Evolutionary conservation across 2,888 invertebrate species (phyloP), one percentile per base, ranked within the genome.

Genomic region (Ceramica pisi): DNA sequence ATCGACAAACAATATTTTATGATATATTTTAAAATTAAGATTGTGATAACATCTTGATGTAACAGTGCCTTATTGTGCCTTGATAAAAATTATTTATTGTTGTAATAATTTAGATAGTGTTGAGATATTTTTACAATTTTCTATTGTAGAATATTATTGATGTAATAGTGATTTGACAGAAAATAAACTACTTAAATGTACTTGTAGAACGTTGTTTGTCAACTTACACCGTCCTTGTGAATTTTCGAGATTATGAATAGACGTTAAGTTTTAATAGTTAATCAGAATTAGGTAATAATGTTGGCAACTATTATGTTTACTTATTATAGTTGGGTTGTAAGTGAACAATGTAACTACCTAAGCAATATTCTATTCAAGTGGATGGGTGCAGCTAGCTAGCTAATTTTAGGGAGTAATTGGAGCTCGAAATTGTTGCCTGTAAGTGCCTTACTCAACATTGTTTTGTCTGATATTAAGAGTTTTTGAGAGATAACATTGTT

Each of bases 161-260:
- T 92, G 87, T 90, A 90, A 90, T 92, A 91, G 89, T 92, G 88
- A 90, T 90, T 89, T 90, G 90, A 90, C 91, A 90, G 88, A 89
- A 67, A 90, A 90, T 90, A 89, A 92, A 92, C 90, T 94, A 94
- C 92, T 92, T 94, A 31, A 31, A 91, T 89, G 86, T 90, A 90
- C 89, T 93, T 89, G 91, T 92, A 92, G 90, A 88, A 91, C 88
- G 90, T 92, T 92, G 92, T 93, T 93, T 94, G 93, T 93, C 94
- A 93, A 94, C 93, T 94, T 94, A 95, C 95, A 95, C 95, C 96
- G 96, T 96, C 96, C 96, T 95, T 94, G 94, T 94, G 93, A 95
- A 94, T 94, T 93, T 94, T 94, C 92, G 95, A 95, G 95, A 96
- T 95, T 95, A 95, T 94, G 90, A 87, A 89, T 94, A 94, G 93